These are phyloP conservation scores for Plectrocnemia conspersa DNA, from an alignment of 1,140 invertebrate species.

Conservation along the genomic window DNA sequence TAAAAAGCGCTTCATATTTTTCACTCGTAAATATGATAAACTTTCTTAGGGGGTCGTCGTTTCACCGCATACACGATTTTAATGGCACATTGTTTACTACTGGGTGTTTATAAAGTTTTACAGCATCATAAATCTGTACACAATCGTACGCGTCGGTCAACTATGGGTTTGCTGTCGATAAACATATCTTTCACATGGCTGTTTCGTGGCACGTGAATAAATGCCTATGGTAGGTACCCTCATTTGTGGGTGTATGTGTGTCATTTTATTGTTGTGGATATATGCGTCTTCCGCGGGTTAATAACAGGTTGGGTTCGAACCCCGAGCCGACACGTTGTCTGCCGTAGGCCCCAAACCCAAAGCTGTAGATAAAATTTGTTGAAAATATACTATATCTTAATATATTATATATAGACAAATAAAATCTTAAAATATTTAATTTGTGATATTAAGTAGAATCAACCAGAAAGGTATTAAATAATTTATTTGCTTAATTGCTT, in stretches of 20 bases:
- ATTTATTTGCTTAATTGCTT: no score
- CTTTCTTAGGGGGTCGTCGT: no score
- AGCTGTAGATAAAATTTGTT: not conserved
- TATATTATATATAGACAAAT: not conserved
- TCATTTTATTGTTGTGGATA: slow-evolving; percentile 23
- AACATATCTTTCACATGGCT: not conserved
- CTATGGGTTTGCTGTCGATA: not conserved
- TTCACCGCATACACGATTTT: no score
- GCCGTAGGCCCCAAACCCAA: not conserved
- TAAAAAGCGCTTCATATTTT: no score
- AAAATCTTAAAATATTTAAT: not conserved
- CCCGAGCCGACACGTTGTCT: slow-evolving; percentile 2
- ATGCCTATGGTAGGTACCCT: not conserved
- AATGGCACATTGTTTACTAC: no score
- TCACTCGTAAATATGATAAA: no score
- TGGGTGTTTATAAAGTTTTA: no score
- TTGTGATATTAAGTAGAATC: no score
- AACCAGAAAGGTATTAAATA: no score
- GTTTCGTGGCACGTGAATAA: slow-evolving; percentile 6
- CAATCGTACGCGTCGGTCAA: not conserved
- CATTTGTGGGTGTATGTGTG: slow-evolving; percentile 10
- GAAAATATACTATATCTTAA: not conserved
- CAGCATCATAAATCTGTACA: no score
- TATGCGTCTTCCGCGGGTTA: slow-evolving; percentile 23
- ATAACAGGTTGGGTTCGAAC: slow-evolving; percentile 30